phyloP scores from a whole-genome alignment of 2,113 vertebrate genomes.

The Pelecanoides urinatrix region DNA sequence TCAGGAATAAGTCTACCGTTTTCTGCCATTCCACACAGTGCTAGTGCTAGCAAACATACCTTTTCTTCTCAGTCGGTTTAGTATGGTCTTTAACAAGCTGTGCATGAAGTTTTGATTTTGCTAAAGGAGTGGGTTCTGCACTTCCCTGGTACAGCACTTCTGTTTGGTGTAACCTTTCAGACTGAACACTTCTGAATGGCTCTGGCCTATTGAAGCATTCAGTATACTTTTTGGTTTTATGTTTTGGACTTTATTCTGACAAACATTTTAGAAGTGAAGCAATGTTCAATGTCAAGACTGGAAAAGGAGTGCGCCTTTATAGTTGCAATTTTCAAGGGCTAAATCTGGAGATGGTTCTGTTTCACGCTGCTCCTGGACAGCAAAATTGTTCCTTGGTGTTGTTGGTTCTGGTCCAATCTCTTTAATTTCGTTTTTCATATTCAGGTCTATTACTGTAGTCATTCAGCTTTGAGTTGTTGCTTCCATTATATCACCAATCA shows the following conservation, averaged over 20 bases:
- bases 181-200: background rate
- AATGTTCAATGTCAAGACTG: background rate
- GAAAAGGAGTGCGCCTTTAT: background rate
- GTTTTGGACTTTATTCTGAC: background rate
- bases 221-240: background rate
- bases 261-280: background rate
- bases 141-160: background rate
- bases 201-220: background rate
- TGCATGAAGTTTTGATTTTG: background rate
- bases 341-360: background rate
- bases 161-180: background rate
- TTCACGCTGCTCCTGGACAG: background rate
- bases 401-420: background rate
- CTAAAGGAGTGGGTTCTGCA: background rate
- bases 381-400: background rate
- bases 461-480: fast-evolving
- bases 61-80: background rate
- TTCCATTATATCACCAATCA: background rate
- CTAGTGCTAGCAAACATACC: fast-evolving
- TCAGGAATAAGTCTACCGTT: background rate
- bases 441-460: background rate
- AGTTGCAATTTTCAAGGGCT: background rate
- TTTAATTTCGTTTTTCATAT: background rate
- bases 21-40: background rate
- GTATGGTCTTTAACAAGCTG: background rate